phyloP scores from a whole-genome alignment of 2,113 vertebrate genomes.

The Aplodontia rufa region DNA sequence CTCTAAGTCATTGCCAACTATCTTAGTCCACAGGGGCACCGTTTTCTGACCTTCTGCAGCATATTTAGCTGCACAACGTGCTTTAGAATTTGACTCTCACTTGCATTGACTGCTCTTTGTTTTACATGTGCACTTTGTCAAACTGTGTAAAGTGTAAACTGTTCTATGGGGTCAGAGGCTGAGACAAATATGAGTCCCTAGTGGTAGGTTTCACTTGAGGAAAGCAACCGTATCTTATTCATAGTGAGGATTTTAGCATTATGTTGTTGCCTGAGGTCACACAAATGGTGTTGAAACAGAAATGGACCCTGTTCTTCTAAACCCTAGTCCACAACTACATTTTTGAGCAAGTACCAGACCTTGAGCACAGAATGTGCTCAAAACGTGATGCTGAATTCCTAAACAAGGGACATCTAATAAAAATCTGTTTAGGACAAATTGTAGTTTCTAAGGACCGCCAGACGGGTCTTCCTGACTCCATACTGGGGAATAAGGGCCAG shows the following conservation, averaged over 20 bases:
- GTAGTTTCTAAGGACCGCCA: not conserved
- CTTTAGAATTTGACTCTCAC: not conserved
- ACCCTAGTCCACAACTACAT: not conserved
- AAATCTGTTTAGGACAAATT: not conserved
- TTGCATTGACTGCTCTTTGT: not conserved
- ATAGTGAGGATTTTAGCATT: not conserved
- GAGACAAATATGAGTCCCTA: not conserved
- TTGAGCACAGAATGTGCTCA: not conserved
- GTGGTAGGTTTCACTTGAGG: not conserved
- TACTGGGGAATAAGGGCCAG: not conserved
- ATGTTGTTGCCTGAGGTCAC: not conserved
- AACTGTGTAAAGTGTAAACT: not conserved
- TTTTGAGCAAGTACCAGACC: not conserved
- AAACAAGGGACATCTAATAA: not conserved
- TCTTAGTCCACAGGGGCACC: not conserved
- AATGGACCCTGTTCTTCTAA: not conserved
- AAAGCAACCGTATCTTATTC: not conserved
- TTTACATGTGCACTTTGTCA: not conserved
- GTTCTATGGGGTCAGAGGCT: not conserved
- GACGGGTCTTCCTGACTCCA: not conserved
- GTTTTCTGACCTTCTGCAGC: not conserved
- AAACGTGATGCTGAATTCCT: not conserved
- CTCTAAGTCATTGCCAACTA: too few relatives aligned
- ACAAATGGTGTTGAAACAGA: constrained; percentile 4
- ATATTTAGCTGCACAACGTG: not conserved